Evolutionary conservation across 2,113 vertebrate species (phyloP), one percentile per base, ranked within the genome.

Genomic region (Propithecus coquereli): DNA sequence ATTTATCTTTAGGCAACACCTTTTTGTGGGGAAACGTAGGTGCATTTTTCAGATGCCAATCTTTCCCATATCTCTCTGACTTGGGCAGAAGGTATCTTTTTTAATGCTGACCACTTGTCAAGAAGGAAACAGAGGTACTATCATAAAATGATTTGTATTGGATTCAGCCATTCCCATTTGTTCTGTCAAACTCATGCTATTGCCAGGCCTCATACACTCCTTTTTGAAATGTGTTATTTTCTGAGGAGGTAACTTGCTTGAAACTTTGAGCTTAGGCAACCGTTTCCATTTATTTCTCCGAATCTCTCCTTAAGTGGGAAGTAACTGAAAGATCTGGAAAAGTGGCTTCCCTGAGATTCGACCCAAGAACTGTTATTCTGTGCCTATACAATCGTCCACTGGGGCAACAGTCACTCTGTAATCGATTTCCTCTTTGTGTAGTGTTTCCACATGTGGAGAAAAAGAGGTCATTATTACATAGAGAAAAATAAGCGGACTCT

Each of bases 161-260:
- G 66, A 59, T 30, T 91, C 50, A 82, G 52, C 12, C 71, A 57
- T 45, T 73, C 40, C 54, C 27, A 43, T 50, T 76, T 57, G 18
- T 77, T 63, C 71, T 77, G 11, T 90, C 68, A 91, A 34, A 80
- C 3, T 10, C 2, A 90, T 6, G 1, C 3, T 30, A 13, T 50
- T 34, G 37, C 57, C 50, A 32, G 65, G 73, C 70, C 59, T 68
- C 43, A 30, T 3, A 16, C 0, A 50, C 32, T 86, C 61, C 52
- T 80, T 91, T 87, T 80, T 14, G 27, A 84, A 97, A 94, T 80
- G 47, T 57, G 40, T 90, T 81, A 59, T 88, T 93, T 93, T 94
- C 40, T 63, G 30, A 11, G 65, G 86, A 65, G 17, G 4, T 45
- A 81, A 50, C 3, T 20, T 94, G 7, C 87, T 74, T 73, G 0